Base-by-base conservation (phyloP, 2,797 vertebrate genomes). In the Enteromius mattozi region DNA sequence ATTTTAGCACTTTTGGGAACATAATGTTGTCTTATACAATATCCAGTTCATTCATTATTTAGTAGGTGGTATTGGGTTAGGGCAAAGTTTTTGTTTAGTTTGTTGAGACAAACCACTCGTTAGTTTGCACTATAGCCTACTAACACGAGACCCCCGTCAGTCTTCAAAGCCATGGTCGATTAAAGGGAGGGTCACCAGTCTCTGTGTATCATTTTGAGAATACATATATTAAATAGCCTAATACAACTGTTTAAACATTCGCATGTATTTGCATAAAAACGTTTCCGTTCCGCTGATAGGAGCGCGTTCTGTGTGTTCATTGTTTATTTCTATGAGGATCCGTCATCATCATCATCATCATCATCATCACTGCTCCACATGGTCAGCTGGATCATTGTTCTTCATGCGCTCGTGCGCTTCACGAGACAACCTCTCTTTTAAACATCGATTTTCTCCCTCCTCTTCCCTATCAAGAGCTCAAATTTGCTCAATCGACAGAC, bases 321-420 rank as follows among this genome's bases (percentile, higher is more conserved):
- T 78, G 82, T 83, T 77, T 83, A 77, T 77, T 33, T 77, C 10
- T 81, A 2, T 59, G 65, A 42, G 27, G 49, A 59, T 78, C 35
- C 24, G 3, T 69, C 47, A 47, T 80, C 61, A 45, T 78, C n/a
- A 54, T 21, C 8, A 2, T 30, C 2, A n/a, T n/a, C n/a, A 42
- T 42, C 42, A 27, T 30, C 56, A 6, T 66, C 45, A 2, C 24
- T 10, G 16, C 81, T 76, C 47, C 81, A 54, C 82, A 78, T 83
- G 82, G 72, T 78, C 37, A 17, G 49, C 74, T 59, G 63, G 4
- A 78, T 69, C 65, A 33, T 78, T 84, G 74, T 78, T 66, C 81
- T 68, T 42, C 33, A 78, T 33, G 40, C 68, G 74, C 35, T 40
- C 37, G 33, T 33, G 61, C 9, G 19, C 17, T 56, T 35, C 4